Percentiles rank a stretch among this genome's conserved stretches.
Evolutionary conservation across 2,888 invertebrate genomes (phyloP).

Genomic region (Biston betularia): DNA sequence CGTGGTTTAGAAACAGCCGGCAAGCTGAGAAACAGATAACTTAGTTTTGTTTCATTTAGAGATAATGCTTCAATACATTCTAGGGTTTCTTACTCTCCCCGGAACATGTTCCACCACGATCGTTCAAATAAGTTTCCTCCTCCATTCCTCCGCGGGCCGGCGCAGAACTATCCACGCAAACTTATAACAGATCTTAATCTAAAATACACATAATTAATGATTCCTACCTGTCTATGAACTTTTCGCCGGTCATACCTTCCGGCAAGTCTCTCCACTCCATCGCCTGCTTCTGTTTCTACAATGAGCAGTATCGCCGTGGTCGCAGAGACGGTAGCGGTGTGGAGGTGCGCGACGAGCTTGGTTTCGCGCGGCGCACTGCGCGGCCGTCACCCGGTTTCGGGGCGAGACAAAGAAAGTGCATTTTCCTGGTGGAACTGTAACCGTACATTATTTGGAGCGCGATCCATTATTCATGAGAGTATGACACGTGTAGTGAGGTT

Average conservation of each 20-base stretch:
- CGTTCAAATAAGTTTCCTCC: slow-evolving; percentile 2
- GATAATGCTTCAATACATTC: too few relatives aligned
- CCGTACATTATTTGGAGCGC: slow-evolving; percentile 82
- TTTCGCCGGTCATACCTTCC: slow-evolving; percentile 27
- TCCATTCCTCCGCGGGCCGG: slow-evolving; percentile 18
- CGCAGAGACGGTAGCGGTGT: slow-evolving; percentile 11
- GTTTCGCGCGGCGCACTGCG: background rate
- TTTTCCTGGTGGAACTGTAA: slow-evolving; percentile 72
- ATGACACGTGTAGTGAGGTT: slow-evolving; percentile 79
- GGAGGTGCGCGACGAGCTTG: background rate
- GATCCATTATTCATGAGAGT: slow-evolving; percentile 80
- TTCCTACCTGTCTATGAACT: slow-evolving; percentile 29
- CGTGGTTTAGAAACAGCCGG: too few relatives aligned
- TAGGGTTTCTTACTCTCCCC: too few relatives aligned
- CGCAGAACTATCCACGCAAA: slow-evolving; percentile 23
- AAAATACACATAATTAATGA: slow-evolving; percentile 31
- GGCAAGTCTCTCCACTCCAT: background rate
- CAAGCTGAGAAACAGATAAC: too few relatives aligned
- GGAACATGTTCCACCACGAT: background rate
- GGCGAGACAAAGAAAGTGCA: slow-evolving; percentile 81
- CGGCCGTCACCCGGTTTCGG: slow-evolving; percentile 41
- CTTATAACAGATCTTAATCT: slow-evolving; percentile 31
- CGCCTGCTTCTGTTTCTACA: background rate
- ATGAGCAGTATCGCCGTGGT: background rate
- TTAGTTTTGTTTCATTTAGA: too few relatives aligned